These are phyloP conservation scores for Myopa tessellatipennis DNA, from an alignment of 2,888 invertebrate genomes.

Conservation along the genomic window DNA sequence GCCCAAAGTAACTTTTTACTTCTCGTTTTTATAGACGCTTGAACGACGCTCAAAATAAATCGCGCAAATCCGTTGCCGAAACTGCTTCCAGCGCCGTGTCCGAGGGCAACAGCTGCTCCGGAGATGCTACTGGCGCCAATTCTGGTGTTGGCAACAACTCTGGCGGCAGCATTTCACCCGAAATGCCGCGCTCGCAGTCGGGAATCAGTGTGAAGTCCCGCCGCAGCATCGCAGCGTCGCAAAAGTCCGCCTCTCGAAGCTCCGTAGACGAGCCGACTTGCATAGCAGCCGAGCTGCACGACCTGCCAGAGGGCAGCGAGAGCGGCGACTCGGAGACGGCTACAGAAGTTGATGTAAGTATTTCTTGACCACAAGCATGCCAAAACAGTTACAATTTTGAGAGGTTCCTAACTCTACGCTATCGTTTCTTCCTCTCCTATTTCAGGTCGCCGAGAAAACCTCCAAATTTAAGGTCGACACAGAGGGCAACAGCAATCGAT, in stretches of 20 bases:
- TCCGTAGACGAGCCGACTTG: conserved; percentile 70
- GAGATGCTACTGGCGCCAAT: conserved; percentile 52
- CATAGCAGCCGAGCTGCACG: conserved; percentile 69
- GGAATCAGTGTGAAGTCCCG: conserved; percentile 71
- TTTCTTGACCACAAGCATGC: not conserved
- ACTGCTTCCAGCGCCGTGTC: conserved; percentile 59
- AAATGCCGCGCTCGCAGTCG: conserved; percentile 69
- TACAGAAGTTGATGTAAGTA: conserved; percentile 77
- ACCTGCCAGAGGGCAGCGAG: conserved; percentile 72
- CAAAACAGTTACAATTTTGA: not conserved
- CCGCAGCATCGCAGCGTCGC: conserved; percentile 70
- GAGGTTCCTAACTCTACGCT: too few relatives aligned
- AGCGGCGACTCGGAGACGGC: conserved; percentile 77
- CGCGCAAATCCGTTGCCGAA: conserved; percentile 67
- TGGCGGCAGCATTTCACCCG: conserved; percentile 64
- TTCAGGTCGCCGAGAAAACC: conserved; percentile 75
- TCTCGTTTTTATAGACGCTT: conserved; percentile 58
- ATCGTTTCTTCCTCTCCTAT: conserved; percentile 26
- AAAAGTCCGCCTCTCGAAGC: conserved; percentile 70
- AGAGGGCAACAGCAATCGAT: conserved; percentile 72
- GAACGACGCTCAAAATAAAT: conserved; percentile 67
- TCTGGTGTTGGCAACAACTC: conserved; percentile 48
- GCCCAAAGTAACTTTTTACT: not conserved
- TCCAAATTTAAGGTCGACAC: conserved; percentile 82
- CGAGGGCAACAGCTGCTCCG: conserved; percentile 64